A percentile compares a stretch with the other conserved stretches of the same genome.
These are phyloP conservation scores for Brachyopa scutellaris DNA, from an alignment of 2,888 invertebrate genomes.

Conservation along the genomic window DNA sequence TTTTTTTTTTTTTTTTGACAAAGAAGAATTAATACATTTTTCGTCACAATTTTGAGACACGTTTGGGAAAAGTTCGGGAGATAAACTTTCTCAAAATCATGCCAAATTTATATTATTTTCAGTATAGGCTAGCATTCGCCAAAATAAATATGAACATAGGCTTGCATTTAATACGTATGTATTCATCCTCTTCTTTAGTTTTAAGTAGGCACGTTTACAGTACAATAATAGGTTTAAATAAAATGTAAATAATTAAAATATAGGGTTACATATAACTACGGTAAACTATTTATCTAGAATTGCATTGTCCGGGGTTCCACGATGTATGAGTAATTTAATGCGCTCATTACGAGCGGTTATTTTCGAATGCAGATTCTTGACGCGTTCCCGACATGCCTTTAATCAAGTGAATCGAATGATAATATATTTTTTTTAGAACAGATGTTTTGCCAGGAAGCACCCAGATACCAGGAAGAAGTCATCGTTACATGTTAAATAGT, in stretches of 20 bases:
- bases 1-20: conserved; percentile 22
- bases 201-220: conserved; percentile 30
- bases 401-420: conserved; percentile 44
- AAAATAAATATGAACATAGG: no score
- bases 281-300: conserved; percentile 82
- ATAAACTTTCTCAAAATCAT: conserved; percentile 27
- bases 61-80: conserved; percentile 43
- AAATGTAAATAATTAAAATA: conserved; percentile 30
- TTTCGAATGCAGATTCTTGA: conserved; percentile 93
- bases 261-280: conserved; percentile 26
- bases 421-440: conserved; percentile 11
- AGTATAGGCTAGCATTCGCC: no score
- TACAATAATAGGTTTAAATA: conserved; percentile 17
- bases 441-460: conserved; percentile 72
- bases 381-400: conserved; percentile 92
- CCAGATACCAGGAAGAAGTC: conserved; percentile 74
- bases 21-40: conserved; percentile 27
- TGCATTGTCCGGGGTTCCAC: conserved; percentile 92
- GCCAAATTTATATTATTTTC: conserved; percentile 1
- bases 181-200: conserved; percentile 17
- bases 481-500: conserved; percentile 73
- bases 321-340: conserved; percentile 92
- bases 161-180: conserved; percentile 11
- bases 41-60: not conserved
- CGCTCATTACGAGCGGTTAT: conserved; percentile 94